These are phyloP conservation scores for Leistus spinibarbis DNA, from an alignment of 2,888 invertebrate genomes.

Conservation along the genomic window DNA sequence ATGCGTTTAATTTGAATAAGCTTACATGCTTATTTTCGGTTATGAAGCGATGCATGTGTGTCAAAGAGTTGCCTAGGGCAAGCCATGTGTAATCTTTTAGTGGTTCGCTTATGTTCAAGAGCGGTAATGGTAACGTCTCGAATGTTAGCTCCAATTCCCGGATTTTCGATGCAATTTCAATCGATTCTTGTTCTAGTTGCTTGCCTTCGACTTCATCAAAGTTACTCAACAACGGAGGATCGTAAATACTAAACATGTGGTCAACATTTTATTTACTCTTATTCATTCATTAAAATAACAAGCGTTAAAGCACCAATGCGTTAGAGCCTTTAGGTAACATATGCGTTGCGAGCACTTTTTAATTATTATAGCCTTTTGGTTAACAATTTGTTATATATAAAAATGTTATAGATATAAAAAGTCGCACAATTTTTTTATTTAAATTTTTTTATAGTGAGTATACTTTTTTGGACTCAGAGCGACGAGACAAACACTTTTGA, in stretches of 20 bases:
- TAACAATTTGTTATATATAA: no score
- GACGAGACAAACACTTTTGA: no score
- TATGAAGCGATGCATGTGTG: constrained; percentile 69
- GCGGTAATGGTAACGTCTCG: constrained; percentile 60
- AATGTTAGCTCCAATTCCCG: constrained; percentile 62
- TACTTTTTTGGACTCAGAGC: no score
- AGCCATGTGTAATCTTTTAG: constrained; percentile 68
- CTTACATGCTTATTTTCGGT: constrained; percentile 62
- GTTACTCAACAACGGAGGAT: constrained; percentile 56
- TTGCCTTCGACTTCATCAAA: constrained; percentile 63
- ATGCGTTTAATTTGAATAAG: constrained; percentile 4
- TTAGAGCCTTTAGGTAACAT: no score
- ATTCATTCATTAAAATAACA: no score
- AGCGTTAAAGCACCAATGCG: no score
- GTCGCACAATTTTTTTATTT: no score
- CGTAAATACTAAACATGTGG: constrained; percentile 52
- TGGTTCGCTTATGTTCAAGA: constrained; percentile 65
- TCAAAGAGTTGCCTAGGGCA: constrained; percentile 68
- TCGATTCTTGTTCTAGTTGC: constrained; percentile 64
- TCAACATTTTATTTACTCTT: no score
- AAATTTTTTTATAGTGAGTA: no score
- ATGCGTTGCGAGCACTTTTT: no score
- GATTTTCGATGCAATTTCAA: constrained; percentile 62
- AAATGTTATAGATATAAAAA: no score
- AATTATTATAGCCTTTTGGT: no score